Evolutionary conservation across 2,113 vertebrate genomes (phyloP).

Genomic region (Morone saxatilis): DNA sequence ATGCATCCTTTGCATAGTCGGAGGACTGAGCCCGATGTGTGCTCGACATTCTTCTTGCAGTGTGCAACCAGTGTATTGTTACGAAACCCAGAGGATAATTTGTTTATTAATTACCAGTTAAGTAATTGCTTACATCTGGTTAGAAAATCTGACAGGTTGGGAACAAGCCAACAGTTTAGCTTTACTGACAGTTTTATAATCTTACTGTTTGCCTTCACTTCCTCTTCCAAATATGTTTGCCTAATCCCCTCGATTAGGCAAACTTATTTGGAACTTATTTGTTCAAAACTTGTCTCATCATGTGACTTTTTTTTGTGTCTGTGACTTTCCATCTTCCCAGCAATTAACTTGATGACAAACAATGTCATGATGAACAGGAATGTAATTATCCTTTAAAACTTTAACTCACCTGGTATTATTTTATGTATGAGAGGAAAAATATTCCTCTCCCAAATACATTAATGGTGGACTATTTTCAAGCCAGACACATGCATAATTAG

Average conservation of each 20-base stretch:
- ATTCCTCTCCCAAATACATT: neutral
- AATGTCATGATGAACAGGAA: neutral
- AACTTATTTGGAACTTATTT: too few relatives aligned
- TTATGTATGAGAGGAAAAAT: neutral
- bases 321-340: too few relatives aligned
- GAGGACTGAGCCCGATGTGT: neutral
- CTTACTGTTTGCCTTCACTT: too few relatives aligned
- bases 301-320: neutral
- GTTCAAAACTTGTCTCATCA: too few relatives aligned
- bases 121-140: too few relatives aligned
- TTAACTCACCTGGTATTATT: neutral
- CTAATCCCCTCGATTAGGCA: too few relatives aligned
- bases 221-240: too few relatives aligned
- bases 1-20: neutral
- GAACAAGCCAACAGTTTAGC: neutral
- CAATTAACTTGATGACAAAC: too few relatives aligned
- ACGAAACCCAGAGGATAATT: neutral
- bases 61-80: neutral
- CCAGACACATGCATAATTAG: neutral
- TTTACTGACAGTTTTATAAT: too few relatives aligned
- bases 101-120: too few relatives aligned
- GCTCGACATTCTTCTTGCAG: neutral
- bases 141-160: too few relatives aligned
- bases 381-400: neutral
- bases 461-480: neutral